These are phyloP conservation scores for Simalia tracyae DNA, from an alignment of 2,797 vertebrate genomes.

Conservation along the genomic window DNA sequence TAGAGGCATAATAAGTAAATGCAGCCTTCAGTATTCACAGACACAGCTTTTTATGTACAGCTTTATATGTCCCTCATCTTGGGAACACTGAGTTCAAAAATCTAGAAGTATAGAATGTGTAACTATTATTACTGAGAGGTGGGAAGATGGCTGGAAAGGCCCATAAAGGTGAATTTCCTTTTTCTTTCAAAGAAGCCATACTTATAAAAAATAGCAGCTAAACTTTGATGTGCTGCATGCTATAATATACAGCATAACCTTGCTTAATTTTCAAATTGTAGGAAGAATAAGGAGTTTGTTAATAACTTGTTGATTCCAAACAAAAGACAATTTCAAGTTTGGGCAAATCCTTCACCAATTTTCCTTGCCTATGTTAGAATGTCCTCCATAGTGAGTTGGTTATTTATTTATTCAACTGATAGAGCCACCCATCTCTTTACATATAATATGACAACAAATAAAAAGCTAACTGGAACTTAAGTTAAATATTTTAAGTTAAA, in stretches of 20 bases:
- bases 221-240: not conserved
- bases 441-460: not conserved
- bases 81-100: not conserved
- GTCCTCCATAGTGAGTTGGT: too few relatives aligned
- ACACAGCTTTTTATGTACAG: not conserved
- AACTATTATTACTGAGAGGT: not conserved
- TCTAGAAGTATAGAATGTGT: not conserved
- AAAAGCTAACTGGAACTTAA: not conserved
- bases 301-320: too few relatives aligned
- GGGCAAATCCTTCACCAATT: too few relatives aligned
- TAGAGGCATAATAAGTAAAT: not conserved
- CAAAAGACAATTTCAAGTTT: too few relatives aligned
- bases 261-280: too few relatives aligned
- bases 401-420: too few relatives aligned
- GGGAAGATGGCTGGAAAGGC: not conserved
- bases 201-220: not conserved
- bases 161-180: not conserved
- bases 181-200: not conserved
- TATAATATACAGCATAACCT: not conserved
- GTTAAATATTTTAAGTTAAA: not conserved
- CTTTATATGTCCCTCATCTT: not conserved
- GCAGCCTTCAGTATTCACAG: not conserved
- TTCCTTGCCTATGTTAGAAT: too few relatives aligned
- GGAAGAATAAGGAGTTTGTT: too few relatives aligned
- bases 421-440: too few relatives aligned